Percentiles rank a stretch among this genome's conserved stretches.
phyloP scores from a whole-genome alignment of 2,888 invertebrate species.

The Camponotus fellah region DNA sequence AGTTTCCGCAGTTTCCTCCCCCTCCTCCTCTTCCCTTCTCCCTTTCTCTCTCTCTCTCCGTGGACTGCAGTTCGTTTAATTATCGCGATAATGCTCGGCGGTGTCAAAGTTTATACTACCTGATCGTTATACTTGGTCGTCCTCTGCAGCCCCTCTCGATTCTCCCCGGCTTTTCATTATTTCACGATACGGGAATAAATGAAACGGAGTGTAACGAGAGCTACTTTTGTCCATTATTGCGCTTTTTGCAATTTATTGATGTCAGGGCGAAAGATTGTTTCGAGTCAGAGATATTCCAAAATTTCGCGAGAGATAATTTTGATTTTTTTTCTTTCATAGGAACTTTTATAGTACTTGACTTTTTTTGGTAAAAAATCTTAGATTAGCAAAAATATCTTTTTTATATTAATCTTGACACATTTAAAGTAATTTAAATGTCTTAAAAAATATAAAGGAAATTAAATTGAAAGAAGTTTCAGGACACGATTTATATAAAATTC shows the following conservation, averaged over 20 bases:
- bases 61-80: slow-evolving; percentile 68
- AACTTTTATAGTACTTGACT: background rate
- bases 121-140: background rate
- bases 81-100: slow-evolving; percentile 65
- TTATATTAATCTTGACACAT: background rate
- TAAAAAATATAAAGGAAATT: background rate
- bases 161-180: background rate
- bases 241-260: slow-evolving; percentile 5
- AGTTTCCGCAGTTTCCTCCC: slow-evolving; percentile 65
- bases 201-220: background rate
- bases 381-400: background rate
- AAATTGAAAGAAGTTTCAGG: background rate
- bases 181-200: background rate
- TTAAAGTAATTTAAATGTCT: background rate
- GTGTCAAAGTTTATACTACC: slow-evolving; percentile 70
- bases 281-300: background rate
- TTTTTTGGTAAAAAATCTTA: background rate
- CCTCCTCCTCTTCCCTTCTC: background rate
- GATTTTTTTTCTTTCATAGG: background rate
- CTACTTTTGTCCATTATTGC: background rate
- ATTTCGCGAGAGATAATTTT: background rate
- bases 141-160: background rate
- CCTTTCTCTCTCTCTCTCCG: background rate
- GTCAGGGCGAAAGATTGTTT: background rate
- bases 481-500: background rate